Percentiles rank a stretch among this genome's conserved stretches.
Conservation (phyloP, 2,888 invertebrate species). For the Plagodis dolabraria region DNA sequence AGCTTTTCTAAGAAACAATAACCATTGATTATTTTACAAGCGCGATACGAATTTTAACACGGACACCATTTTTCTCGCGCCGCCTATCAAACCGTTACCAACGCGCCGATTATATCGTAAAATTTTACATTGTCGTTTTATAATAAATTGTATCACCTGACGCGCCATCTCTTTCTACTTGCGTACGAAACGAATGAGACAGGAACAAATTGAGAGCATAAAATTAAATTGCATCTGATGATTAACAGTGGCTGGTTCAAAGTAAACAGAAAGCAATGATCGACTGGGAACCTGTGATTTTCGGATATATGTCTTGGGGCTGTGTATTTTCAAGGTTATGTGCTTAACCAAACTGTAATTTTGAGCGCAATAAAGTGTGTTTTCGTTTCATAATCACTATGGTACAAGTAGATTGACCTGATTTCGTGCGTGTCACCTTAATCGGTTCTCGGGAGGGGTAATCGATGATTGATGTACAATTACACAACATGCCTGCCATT, state of each 20-base stretch:
- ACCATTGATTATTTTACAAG: constrained; percentile 41
- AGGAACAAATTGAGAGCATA: constrained; percentile 46
- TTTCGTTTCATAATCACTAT: constrained; percentile 41
- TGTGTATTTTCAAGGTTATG: constrained; percentile 38
- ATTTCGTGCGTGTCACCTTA: constrained; percentile 60
- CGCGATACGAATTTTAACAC: constrained; percentile 38
- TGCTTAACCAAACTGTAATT: constrained; percentile 44
- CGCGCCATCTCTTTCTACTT: constrained; percentile 46
- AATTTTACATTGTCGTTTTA: constrained; percentile 70
- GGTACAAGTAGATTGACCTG: constrained; percentile 46
- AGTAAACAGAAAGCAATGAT: constrained; percentile 63
- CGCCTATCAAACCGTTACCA: constrained; percentile 49
- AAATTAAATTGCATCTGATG: constrained; percentile 67
- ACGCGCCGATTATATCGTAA: constrained; percentile 60
- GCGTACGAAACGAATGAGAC: constrained; percentile 41
- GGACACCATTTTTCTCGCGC: constrained; percentile 43
- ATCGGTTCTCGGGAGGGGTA: constrained; percentile 57
- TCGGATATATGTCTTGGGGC: constrained; percentile 48
- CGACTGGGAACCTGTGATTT: constrained; percentile 50
- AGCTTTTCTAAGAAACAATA: constrained; percentile 48
- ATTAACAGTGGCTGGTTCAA: constrained; percentile 67
- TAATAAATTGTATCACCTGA: constrained; percentile 55
- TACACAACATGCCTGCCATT: constrained; percentile 46
- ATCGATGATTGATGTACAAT: constrained; percentile 60
- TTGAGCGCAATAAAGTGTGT: constrained; percentile 39